A percentile compares a stretch with the other conserved stretches of the same genome.
These are phyloP conservation scores for Falco berigora DNA, from an alignment of 2,797 vertebrate species.

Conservation along the genomic window DNA sequence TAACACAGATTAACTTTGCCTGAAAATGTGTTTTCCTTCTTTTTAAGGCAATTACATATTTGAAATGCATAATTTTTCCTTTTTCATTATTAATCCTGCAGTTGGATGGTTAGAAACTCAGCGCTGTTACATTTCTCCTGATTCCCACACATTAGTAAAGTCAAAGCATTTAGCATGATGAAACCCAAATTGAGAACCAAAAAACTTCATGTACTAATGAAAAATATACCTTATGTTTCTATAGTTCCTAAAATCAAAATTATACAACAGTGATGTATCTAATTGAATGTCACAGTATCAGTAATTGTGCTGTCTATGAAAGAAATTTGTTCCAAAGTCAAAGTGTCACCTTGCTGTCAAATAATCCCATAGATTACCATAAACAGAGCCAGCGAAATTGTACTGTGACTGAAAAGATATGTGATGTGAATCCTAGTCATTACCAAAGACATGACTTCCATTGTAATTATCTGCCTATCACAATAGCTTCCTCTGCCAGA, in stretches of 20 bases:
- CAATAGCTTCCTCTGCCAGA: conserved; percentile 32
- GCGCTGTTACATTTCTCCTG: neutral
- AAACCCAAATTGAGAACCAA: neutral
- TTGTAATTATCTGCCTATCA: conserved; percentile 67
- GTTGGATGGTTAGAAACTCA: neutral
- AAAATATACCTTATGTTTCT: neutral
- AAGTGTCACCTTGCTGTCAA: conserved; percentile 74
- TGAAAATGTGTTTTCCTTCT: neutral
- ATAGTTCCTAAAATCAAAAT: conserved; percentile 39
- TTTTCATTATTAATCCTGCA: neutral
- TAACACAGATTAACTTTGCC: neutral
- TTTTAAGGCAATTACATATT: neutral
- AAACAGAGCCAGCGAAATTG: conserved; percentile 65
- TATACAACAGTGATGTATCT: neutral
- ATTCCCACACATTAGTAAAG: neutral
- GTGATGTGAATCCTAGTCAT: conserved; percentile 69
- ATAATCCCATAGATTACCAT: conserved; percentile 71
- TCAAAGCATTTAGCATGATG: neutral
- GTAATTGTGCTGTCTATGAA: conserved; percentile 65
- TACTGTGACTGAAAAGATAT: conserved; percentile 64
- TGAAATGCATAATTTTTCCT: neutral
- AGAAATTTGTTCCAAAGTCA: conserved; percentile 71
- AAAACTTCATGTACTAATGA: neutral
- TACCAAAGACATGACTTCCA: conserved; percentile 67
- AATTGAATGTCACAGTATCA: conserved; percentile 59